Conservation (phyloP, 2,888 invertebrate species). For the Octodonta nipae region DNA sequence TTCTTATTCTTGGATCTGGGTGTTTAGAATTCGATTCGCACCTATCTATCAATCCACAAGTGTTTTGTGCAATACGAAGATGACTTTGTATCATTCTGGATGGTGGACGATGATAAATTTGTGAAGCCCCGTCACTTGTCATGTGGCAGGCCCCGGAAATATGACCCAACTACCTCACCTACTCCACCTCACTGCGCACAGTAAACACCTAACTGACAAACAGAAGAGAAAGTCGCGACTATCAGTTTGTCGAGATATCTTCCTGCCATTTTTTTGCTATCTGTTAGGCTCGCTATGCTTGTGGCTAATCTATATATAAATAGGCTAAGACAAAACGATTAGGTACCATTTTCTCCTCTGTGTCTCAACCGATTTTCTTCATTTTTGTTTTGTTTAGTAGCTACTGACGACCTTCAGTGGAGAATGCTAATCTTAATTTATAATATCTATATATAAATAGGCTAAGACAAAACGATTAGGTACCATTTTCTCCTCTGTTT, state of each 20-base stretch:
- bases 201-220: conserved; percentile 33
- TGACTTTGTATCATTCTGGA: conserved; percentile 98
- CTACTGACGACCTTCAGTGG: too few species aligned
- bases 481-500: too few species aligned
- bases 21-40: conserved; percentile 96
- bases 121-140: conserved; percentile 93
- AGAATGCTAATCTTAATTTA: too few species aligned
- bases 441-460: too few species aligned
- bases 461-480: too few species aligned
- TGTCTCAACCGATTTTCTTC: too few species aligned
- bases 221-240: conserved; percentile 14
- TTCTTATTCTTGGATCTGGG: conserved; percentile 52
- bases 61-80: conserved; percentile 98
- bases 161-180: conserved; percentile 69
- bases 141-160: conserved; percentile 91
- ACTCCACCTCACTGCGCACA: conserved; percentile 39
- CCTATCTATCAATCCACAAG: conserved; percentile 97
- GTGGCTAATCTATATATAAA: too few species aligned
- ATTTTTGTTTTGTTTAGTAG: too few species aligned
- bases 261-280: conserved; percentile 26
- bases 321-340: too few species aligned
- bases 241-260: conserved; percentile 5
- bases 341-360: too few species aligned
- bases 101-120: conserved; percentile 97
- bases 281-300: conserved; percentile 13